Evolutionary conservation across 2,797 vertebrate species (phyloP).

Genomic region (Nannoperca obscura): DNA sequence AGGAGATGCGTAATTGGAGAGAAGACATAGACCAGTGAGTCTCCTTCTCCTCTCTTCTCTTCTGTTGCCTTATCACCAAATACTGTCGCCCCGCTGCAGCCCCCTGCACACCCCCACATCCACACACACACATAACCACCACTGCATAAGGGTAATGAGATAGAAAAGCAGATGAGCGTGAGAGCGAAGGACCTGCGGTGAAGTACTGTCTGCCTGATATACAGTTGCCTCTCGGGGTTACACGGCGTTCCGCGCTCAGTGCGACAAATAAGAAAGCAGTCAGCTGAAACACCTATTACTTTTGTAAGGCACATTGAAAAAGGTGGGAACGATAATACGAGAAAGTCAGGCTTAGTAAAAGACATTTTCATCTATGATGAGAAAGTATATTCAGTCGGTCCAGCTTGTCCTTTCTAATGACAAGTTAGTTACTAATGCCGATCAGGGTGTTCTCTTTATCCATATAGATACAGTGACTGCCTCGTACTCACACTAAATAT

Average conservation of each 20-base stretch:
- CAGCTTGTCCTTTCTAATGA: slow-evolving; percentile 3
- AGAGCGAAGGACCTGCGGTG: slow-evolving; percentile 56
- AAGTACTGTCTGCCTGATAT: slow-evolving; percentile 57
- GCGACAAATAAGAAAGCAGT: slow-evolving; percentile 59
- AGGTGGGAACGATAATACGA: slow-evolving; percentile 3
- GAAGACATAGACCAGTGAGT: slow-evolving; percentile 68
- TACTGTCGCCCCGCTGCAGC: slow-evolving; percentile 1
- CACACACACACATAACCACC: slow-evolving; percentile 25
- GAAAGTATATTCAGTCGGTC: slow-evolving; percentile 14
- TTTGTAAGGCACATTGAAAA: slow-evolving; percentile 31
- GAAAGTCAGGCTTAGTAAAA: slow-evolving; percentile 11
- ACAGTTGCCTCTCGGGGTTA: slow-evolving; percentile 65
- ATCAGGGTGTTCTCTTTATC: not conserved
- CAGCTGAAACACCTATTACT: slow-evolving; percentile 33
- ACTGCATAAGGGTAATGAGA: slow-evolving; percentile 65
- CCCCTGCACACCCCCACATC: slow-evolving; percentile 18
- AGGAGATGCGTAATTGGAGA: slow-evolving; percentile 76
- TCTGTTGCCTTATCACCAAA: slow-evolving; percentile 39
- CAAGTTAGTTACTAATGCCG: not conserved
- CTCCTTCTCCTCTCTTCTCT: slow-evolving; percentile 39
- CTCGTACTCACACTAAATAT: not conserved
- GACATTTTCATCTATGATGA: slow-evolving; percentile 8
- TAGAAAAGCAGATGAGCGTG: slow-evolving; percentile 58
- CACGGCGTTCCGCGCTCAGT: slow-evolving; percentile 28
- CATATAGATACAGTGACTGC: not conserved